Evolutionary conservation across 2,888 invertebrate species (phyloP).

Genomic region (Hydroisotoma schaefferi): DNA sequence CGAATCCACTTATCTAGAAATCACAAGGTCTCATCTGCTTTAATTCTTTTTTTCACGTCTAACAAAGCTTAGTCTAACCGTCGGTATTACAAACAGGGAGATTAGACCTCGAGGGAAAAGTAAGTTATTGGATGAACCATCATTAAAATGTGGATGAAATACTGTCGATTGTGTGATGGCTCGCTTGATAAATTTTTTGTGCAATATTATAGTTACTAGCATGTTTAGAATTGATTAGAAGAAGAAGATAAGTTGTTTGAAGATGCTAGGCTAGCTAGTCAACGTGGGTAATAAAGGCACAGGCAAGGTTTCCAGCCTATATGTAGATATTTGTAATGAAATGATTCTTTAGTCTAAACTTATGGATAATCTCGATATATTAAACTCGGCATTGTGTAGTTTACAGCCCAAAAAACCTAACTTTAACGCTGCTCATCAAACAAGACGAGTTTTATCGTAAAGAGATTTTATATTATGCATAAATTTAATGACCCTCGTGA

Average conservation of each 20-base stretch:
- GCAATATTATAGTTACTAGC: conserved; percentile 2
- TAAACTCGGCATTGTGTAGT: too few relatives aligned
- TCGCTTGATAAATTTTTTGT: conserved; percentile 16
- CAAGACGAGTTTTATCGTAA: conserved; percentile 16
- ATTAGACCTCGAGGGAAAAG: background rate
- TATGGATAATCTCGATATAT: too few relatives aligned
- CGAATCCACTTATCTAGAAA: conserved; percentile 1
- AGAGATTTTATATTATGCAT: conserved; percentile 21
- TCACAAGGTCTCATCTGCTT: background rate
- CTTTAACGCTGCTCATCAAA: conserved; percentile 15
- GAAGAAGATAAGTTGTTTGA: background rate
- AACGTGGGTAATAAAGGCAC: background rate
- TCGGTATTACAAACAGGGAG: background rate
- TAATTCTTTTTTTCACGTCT: background rate
- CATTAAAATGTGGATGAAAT: conserved; percentile 23
- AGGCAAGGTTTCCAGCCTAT: too few relatives aligned
- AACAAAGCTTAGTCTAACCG: too few relatives aligned
- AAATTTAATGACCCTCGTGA: conserved; percentile 46
- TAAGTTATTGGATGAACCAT: conserved; percentile 3
- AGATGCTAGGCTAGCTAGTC: too few relatives aligned
- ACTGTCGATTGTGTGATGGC: conserved; percentile 19
- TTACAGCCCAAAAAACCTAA: background rate
- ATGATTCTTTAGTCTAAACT: too few relatives aligned
- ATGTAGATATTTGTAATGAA: too few relatives aligned
- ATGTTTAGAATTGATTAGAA: conserved; percentile 10